A percentile compares a stretch with the other conserved stretches of the same genome.
Evolutionary conservation across 2,113 vertebrate species (phyloP).

Genomic region (Gymnocephalus cernua): DNA sequence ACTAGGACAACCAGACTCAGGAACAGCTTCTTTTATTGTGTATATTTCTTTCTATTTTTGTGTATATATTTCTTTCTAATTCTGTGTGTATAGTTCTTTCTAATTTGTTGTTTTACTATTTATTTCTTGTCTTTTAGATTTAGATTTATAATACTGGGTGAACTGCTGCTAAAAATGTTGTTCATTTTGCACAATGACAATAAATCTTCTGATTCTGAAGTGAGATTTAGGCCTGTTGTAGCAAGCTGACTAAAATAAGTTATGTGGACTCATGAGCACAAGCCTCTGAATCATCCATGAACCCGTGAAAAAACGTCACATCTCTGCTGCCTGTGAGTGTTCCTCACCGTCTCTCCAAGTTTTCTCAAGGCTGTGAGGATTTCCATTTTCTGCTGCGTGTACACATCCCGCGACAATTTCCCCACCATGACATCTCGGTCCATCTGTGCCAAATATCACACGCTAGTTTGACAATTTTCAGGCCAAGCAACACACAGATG

Average conservation of each 20-base stretch:
- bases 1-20: too few species aligned
- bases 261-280: conserved; percentile 11
- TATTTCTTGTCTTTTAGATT: too few species aligned
- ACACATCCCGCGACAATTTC: conserved; percentile 88
- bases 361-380: conserved; percentile 95
- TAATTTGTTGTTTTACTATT: too few species aligned
- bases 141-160: too few species aligned
- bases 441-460: conserved; percentile 86
- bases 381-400: conserved; percentile 96
- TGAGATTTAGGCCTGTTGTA: background rate
- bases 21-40: too few species aligned
- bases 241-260: conserved; percentile 22
- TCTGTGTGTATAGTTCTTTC: too few species aligned
- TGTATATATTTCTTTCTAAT: too few species aligned
- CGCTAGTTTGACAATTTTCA: conserved; percentile 34
- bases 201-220: too few species aligned
- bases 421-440: conserved; percentile 97
- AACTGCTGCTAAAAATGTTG: too few species aligned
- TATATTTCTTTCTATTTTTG: too few species aligned
- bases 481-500: background rate
- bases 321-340: background rate
- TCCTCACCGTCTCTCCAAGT: conserved; percentile 95
- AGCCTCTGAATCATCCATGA: conserved; percentile 42
- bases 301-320: background rate
- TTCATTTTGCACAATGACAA: too few species aligned